Conservation (phyloP, 2,888 invertebrate genomes). For the Mythimna impura region DNA sequence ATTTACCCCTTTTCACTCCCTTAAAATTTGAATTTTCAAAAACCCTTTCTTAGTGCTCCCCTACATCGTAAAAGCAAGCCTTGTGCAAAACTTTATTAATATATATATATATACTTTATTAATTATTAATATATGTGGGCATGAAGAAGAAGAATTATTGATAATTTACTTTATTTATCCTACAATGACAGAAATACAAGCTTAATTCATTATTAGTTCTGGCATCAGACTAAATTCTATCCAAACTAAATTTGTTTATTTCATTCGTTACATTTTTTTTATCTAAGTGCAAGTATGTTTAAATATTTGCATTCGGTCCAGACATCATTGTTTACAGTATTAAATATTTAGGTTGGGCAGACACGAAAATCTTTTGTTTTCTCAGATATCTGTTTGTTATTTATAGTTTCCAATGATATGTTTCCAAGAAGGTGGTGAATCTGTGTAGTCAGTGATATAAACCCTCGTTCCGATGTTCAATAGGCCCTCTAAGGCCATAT, state of each 20-base stretch:
- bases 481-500: conserved; percentile 72
- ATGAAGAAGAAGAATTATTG: too few species aligned
- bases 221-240: neutral
- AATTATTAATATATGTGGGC: too few species aligned
- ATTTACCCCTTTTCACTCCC: too few species aligned
- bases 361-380: conserved; percentile 11
- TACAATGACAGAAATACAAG: too few species aligned
- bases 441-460: conserved; percentile 75
- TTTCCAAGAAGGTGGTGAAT: conserved; percentile 63
- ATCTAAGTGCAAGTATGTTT: neutral
- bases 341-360: neutral
- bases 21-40: too few species aligned
- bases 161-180: too few species aligned
- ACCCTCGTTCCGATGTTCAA: conserved; percentile 66
- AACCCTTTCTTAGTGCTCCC: too few species aligned
- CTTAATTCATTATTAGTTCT: neutral
- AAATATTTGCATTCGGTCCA: conserved; percentile 34
- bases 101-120: too few species aligned
- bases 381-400: conserved; percentile 37
- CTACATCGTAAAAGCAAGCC: too few species aligned
- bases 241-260: conserved; percentile 4
- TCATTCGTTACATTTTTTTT: neutral
- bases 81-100: too few species aligned
- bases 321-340: conserved; percentile 15
- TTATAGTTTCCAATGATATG: conserved; percentile 46